A percentile compares a stretch with the other conserved stretches of the same genome.
Evolutionary conservation across 2,888 invertebrate genomes (phyloP).

Genomic region (Pseudococcus viburni): DNA sequence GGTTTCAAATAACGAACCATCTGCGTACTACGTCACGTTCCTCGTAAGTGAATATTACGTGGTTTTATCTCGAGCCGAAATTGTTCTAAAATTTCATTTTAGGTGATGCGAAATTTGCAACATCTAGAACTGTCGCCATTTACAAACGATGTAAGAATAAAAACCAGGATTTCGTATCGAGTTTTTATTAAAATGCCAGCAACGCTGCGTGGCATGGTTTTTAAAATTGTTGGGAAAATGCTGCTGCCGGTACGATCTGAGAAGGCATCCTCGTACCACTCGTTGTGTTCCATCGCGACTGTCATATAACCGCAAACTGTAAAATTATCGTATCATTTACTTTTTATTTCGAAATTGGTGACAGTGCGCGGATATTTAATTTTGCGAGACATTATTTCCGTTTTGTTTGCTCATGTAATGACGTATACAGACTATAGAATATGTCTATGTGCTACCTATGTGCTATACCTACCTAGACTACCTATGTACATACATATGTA

Average conservation of each 20-base stretch:
- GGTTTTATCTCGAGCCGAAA: too few species aligned
- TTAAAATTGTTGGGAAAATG: background rate
- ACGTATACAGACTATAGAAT: background rate
- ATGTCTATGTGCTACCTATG: too few species aligned
- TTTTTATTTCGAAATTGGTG: background rate
- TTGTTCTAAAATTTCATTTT: too few species aligned
- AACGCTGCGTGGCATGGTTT: too few species aligned
- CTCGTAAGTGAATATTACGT: too few species aligned
- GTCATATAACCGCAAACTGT: background rate
- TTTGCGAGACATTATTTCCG: constrained; percentile 28
- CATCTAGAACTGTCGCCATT: too few species aligned
- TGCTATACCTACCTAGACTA: background rate
- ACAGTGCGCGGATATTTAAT: constrained; percentile 30
- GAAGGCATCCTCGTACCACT: background rate
- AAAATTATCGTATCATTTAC: background rate
- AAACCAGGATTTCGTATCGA: too few species aligned
- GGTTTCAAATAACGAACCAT: background rate
- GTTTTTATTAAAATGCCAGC: too few species aligned
- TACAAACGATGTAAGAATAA: too few species aligned
- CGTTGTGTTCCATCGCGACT: background rate
- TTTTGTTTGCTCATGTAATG: background rate
- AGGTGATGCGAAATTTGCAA: too few species aligned
- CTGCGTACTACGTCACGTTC: background rate
- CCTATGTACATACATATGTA: too few species aligned
- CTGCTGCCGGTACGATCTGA: background rate